These are phyloP conservation scores for Rhogogaster chlorosoma DNA, from an alignment of 2,888 invertebrate genomes.

Conservation along the genomic window DNA sequence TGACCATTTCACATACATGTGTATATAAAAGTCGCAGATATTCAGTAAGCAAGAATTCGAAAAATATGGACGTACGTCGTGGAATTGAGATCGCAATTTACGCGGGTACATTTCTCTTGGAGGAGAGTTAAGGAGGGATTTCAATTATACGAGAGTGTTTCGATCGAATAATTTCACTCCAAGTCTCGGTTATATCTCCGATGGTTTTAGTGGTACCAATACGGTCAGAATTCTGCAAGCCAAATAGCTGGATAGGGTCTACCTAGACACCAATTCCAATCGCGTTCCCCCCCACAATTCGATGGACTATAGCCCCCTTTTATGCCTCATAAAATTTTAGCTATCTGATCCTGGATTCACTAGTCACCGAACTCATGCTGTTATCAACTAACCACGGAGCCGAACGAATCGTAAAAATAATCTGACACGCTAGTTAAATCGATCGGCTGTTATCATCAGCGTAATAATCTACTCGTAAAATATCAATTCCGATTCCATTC, in stretches of 20 bases:
- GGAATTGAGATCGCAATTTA: not conserved
- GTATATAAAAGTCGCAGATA: not conserved
- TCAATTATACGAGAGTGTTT: constrained; percentile 44
- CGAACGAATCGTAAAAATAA: constrained; percentile 26
- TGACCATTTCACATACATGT: not conserved
- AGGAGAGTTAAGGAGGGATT: not conserved
- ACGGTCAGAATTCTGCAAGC: not conserved
- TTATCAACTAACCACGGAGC: not conserved
- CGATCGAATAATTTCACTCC: constrained; percentile 19
- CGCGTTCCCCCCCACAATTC: constrained; percentile 7
- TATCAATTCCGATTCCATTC: not conserved
- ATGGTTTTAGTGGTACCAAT: not conserved
- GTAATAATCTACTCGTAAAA: not conserved
- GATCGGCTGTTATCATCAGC: not conserved
- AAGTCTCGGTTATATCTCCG: not conserved
- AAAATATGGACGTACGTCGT: not conserved
- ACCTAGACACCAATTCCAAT: not conserved
- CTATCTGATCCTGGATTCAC: constrained; percentile 9
- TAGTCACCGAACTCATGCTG: constrained; percentile 4
- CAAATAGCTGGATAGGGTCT: not conserved
- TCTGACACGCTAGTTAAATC: not conserved
- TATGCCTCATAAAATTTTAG: constrained; percentile 19
- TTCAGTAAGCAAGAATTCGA: not conserved
- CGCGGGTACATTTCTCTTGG: not conserved
- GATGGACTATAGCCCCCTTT: constrained; percentile 12